Evolutionary conservation across 2,113 vertebrate genomes (phyloP).

Genomic region (Varanus salvator): DNA sequence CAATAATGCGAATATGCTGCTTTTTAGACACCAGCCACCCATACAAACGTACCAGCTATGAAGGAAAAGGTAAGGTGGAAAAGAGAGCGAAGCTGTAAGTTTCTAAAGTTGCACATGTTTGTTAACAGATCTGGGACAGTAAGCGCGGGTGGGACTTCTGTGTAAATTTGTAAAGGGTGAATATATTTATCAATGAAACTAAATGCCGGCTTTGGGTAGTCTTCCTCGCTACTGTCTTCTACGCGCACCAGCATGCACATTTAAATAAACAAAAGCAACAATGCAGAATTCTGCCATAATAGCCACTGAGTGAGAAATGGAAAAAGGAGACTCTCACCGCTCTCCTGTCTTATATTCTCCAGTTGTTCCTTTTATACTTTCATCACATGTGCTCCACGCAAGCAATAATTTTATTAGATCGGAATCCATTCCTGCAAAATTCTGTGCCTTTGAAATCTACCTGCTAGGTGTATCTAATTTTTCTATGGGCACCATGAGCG

Average conservation of each 20-base stretch:
- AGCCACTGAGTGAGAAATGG: not conserved
- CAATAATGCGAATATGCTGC: not conserved
- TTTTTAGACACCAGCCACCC: not conserved
- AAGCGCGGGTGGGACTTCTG: not conserved
- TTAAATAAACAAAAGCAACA: not conserved
- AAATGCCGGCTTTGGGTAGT: too few species aligned
- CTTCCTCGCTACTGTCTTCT: not conserved
- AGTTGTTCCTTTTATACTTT: not conserved
- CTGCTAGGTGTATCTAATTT: not conserved
- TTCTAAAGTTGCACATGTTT: not conserved
- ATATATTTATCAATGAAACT: not conserved
- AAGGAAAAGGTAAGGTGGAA: not conserved
- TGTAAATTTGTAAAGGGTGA: not conserved
- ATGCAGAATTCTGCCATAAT: not conserved
- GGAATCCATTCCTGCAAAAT: not conserved
- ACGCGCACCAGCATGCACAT: not conserved
- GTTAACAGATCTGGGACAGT: not conserved
- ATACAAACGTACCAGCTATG: not conserved
- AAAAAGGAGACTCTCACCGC: too few species aligned
- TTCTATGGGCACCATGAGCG: not conserved
- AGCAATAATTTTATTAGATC: not conserved
- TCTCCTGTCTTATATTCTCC: not conserved
- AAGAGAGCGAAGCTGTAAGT: not conserved
- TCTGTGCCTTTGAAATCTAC: not conserved
- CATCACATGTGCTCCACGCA: not conserved